phyloP scores from a whole-genome alignment of 2,797 vertebrate genomes.

The Gorsachius magnificus region DNA sequence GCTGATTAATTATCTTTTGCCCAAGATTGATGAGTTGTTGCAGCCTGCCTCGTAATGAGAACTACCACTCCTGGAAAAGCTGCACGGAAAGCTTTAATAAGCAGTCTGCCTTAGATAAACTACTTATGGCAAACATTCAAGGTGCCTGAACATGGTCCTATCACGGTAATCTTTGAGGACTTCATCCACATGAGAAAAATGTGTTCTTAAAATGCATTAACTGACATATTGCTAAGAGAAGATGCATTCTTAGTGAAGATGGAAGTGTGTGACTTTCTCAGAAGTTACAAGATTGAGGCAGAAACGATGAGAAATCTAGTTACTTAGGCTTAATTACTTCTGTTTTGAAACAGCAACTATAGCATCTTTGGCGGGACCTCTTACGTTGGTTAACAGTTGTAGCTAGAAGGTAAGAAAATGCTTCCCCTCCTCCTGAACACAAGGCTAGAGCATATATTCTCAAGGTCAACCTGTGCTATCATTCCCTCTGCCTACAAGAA shows the following conservation, averaged over 20 bases:
- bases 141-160: background rate
- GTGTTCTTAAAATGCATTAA: background rate
- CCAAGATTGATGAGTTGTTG: slow-evolving; percentile 33
- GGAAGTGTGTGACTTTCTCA: background rate
- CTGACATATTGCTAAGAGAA: accelerated
- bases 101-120: background rate
- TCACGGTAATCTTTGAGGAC: background rate
- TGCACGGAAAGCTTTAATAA: background rate
- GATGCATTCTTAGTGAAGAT: background rate
- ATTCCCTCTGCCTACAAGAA: background rate
- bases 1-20: slow-evolving; percentile 62
- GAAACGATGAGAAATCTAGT: background rate
- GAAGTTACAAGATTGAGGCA: background rate
- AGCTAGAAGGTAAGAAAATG: background rate
- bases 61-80: background rate
- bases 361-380: background rate
- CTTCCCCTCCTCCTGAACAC: background rate
- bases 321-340: background rate
- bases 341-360: background rate
- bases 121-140: background rate
- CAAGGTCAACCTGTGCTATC: background rate
- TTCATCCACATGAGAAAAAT: accelerated
- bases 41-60: slow-evolving; percentile 24
- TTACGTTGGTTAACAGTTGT: background rate
- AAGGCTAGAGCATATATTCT: background rate